These are phyloP conservation scores for Acrobasis consociella DNA, from an alignment of 2,888 invertebrate species.

Conservation along the genomic window DNA sequence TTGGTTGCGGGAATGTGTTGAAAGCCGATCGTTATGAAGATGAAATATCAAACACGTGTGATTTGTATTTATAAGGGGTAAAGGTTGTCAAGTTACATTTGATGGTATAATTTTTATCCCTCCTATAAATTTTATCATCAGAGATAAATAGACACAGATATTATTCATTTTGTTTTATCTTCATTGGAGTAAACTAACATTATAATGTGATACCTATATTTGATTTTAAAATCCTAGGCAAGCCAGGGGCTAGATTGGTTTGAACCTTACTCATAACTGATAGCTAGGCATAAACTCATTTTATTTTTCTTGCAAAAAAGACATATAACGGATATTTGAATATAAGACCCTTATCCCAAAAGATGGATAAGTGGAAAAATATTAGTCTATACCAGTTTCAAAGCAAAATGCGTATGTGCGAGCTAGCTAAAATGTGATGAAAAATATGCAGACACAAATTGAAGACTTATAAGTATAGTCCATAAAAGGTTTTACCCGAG, in stretches of 20 bases:
- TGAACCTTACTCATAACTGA: neutral
- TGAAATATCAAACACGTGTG: neutral
- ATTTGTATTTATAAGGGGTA: neutral
- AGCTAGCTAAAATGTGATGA: slow-evolving; percentile 21
- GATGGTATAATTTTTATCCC: too few relatives aligned
- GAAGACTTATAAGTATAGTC: slow-evolving; percentile 12
- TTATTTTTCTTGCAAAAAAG: neutral
- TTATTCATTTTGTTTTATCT: too few relatives aligned
- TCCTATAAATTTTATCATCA: too few relatives aligned
- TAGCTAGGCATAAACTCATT: neutral
- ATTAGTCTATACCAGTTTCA: neutral
- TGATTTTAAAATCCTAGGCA: too few relatives aligned
- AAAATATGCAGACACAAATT: slow-evolving; percentile 23
- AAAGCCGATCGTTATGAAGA: neutral
- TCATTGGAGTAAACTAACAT: too few relatives aligned
- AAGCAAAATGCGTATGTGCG: slow-evolving; percentile 9
- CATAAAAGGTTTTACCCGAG: slow-evolving; percentile 53
- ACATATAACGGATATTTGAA: neutral
- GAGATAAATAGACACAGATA: too few relatives aligned
- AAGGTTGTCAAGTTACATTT: neutral
- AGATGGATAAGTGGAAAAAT: neutral
- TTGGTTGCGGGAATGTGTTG: neutral
- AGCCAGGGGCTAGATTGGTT: neutral
- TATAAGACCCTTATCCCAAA: neutral
- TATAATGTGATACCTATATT: too few relatives aligned